phyloP scores from a whole-genome alignment of 64 coral and sea anemone genomes.

The Trachythela sp. region DNA sequence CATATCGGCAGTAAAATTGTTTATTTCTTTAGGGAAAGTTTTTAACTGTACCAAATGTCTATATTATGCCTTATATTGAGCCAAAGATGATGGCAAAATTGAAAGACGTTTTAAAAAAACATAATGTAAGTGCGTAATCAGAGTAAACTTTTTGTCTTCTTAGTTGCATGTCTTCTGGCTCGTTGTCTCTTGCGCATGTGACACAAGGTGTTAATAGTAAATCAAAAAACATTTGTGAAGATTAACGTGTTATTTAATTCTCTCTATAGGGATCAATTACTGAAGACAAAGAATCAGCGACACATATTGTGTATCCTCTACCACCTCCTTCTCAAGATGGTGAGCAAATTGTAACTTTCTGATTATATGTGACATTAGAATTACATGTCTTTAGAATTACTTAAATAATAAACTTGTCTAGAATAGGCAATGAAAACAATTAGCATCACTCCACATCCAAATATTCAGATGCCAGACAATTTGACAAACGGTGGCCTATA shows the following conservation, averaged over 20 bases:
- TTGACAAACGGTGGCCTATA: not conserved
- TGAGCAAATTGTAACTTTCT: not conserved
- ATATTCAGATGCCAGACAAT: too few relatives aligned
- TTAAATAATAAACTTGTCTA: too few relatives aligned
- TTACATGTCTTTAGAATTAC: too few relatives aligned
- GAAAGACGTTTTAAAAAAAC: conserved; percentile 88
- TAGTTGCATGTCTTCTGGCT: too few relatives aligned
- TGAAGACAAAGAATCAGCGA: conserved; percentile 76
- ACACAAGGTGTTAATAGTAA: not conserved
- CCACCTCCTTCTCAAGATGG: conserved; percentile 82
- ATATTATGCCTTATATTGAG: conserved; percentile 74
- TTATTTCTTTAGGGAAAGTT: conserved; percentile 48
- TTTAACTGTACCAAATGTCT: conserved; percentile 66
- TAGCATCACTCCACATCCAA: too few relatives aligned
- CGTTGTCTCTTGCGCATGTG: not conserved
- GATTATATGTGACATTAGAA: too few relatives aligned
- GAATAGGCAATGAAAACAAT: too few relatives aligned
- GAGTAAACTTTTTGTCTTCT: not conserved
- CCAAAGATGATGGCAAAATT: conserved; percentile 61
- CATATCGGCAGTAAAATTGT: not conserved
- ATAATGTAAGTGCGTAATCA: conserved; percentile 61
- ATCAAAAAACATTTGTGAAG: too few relatives aligned
- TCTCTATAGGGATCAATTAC: conserved; percentile 52
- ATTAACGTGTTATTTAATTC: too few relatives aligned
- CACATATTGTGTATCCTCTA: conserved; percentile 75